A percentile compares a stretch with the other conserved stretches of the same genome.
Evolutionary conservation across 1,140 invertebrate species (phyloP).

Genomic region (Glossosoma conforme): DNA sequence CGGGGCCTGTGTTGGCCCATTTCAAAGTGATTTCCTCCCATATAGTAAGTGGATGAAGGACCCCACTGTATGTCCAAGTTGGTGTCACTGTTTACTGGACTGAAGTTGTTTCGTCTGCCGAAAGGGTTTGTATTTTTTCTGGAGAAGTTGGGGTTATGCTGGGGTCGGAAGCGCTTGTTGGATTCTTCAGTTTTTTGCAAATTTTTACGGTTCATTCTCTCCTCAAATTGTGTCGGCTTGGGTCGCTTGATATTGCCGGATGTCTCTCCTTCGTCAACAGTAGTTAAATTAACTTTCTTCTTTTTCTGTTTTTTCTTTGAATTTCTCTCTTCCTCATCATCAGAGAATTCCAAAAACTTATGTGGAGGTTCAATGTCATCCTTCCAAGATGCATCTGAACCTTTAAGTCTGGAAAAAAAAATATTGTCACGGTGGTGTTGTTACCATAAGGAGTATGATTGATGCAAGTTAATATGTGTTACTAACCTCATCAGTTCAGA

Average conservation of each 20-base stretch:
- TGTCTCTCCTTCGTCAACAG: slow-evolving; percentile 35
- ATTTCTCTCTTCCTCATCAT: slow-evolving; percentile 77
- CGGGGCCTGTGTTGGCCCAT: not conserved
- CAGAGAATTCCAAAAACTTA: slow-evolving; percentile 72
- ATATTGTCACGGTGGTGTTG: slow-evolving; percentile 7
- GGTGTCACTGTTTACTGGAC: not conserved
- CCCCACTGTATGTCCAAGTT: slow-evolving; percentile 14
- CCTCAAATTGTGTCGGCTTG: slow-evolving; percentile 21
- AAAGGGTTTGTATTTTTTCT: slow-evolving; percentile 36
- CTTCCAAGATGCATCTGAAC: slow-evolving; percentile 79
- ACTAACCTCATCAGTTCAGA: slow-evolving; percentile 63
- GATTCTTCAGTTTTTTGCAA: slow-evolving; percentile 23
- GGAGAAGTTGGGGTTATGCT: not conserved
- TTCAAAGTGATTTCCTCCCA: slow-evolving; percentile 8
- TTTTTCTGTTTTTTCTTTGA: slow-evolving; percentile 42
- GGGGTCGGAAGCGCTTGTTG: slow-evolving; percentile 9
- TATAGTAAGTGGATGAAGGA: slow-evolving; percentile 1
- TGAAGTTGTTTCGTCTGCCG: slow-evolving; percentile 31
- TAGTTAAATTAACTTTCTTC: slow-evolving; percentile 32
- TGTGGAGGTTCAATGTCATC: slow-evolving; percentile 76
- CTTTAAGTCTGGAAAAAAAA: slow-evolving; percentile 59
- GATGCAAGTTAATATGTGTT: too few species aligned
- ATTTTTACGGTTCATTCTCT: slow-evolving; percentile 28
- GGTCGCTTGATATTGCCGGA: slow-evolving; percentile 29
- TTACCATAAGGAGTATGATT: too few species aligned